Conservation (phyloP, 1,140 invertebrate genomes). For the Panagrolaimus sp. region DNA sequence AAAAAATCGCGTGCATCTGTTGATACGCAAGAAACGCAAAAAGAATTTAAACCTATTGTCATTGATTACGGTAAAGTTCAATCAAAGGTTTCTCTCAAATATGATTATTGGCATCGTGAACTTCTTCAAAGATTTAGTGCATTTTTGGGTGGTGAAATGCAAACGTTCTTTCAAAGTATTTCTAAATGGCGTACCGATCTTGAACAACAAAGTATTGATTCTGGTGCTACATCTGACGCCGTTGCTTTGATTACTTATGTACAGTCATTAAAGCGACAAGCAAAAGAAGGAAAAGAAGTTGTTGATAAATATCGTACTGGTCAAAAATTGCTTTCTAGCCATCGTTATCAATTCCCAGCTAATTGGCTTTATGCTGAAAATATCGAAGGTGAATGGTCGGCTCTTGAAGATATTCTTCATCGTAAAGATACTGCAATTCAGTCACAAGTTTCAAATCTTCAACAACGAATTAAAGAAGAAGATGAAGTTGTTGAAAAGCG, state of each 20-base stretch:
- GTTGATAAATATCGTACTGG: slow-evolving; percentile 71
- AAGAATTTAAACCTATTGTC: slow-evolving; percentile 91
- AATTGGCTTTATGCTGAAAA: slow-evolving; percentile 97
- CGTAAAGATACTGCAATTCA: slow-evolving; percentile 95
- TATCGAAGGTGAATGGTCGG: slow-evolving; percentile 98
- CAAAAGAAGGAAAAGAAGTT: slow-evolving; percentile 71
- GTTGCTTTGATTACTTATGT: slow-evolving; percentile 97
- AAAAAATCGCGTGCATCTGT: slow-evolving; percentile 92
- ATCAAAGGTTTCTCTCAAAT: slow-evolving; percentile 95
- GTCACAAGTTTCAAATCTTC: slow-evolving; percentile 86
- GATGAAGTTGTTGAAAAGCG: slow-evolving; percentile 92
- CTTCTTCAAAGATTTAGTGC: slow-evolving; percentile 90
- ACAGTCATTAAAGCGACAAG: slow-evolving; percentile 88
- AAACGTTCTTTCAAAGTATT: slow-evolving; percentile 80
- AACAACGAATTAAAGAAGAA: slow-evolving; percentile 97
- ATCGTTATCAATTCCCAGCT: slow-evolving; percentile 92
- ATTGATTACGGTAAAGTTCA: slow-evolving; percentile 98
- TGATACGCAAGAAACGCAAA: slow-evolving; percentile 91
- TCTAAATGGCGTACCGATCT: slow-evolving; percentile 89
- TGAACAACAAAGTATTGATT: slow-evolving; percentile 94
- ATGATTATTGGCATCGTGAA: slow-evolving; percentile 99
- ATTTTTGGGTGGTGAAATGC: slow-evolving; percentile 87
- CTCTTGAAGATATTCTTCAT: slow-evolving; percentile 97
- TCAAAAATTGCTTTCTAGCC: slow-evolving; percentile 87
- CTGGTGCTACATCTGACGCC: slow-evolving; percentile 86